A percentile compares a stretch with the other conserved stretches of the same genome.
phyloP scores from a whole-genome alignment of 2,797 vertebrate species.

The Luscinia megarhynchos region DNA sequence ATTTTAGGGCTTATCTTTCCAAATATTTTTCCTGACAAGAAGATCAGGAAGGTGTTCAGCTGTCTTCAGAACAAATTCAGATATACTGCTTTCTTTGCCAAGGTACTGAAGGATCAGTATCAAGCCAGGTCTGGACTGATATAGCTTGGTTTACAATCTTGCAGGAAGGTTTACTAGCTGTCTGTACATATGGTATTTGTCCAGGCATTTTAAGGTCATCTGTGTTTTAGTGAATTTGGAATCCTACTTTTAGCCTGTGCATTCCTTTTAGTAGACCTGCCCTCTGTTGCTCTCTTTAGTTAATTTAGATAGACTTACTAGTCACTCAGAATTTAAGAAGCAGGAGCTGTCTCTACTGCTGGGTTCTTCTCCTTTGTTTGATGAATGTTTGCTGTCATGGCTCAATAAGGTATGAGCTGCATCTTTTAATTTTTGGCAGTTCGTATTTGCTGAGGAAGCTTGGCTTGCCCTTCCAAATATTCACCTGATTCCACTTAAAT shows the following conservation, averaged over 20 bases:
- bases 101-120: background rate
- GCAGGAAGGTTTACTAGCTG: constrained; percentile 20
- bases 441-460: constrained; percentile 61
- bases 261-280: background rate
- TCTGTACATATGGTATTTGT: constrained; percentile 21
- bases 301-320: constrained; percentile 57
- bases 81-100: constrained; percentile 15
- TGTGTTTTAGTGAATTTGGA: background rate
- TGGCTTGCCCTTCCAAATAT: constrained; percentile 67
- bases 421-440: constrained; percentile 72
- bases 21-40: constrained; percentile 18
- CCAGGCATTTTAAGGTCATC: constrained; percentile 19
- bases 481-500: constrained; percentile 69
- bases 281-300: constrained; percentile 29
- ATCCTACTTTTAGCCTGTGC: background rate
- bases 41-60: background rate
- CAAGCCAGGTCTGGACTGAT: background rate
- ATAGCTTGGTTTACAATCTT: background rate
- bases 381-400: constrained; percentile 75
- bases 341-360: constrained; percentile 51
- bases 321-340: constrained; percentile 41
- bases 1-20: constrained; percentile 23
- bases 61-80: constrained; percentile 27
- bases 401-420: constrained; percentile 68
- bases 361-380: constrained; percentile 63